Percentiles rank a stretch among this genome's conserved stretches.
These are phyloP conservation scores for Muschampia plurimacula DNA, from an alignment of 2,888 invertebrate genomes.

Conservation along the genomic window DNA sequence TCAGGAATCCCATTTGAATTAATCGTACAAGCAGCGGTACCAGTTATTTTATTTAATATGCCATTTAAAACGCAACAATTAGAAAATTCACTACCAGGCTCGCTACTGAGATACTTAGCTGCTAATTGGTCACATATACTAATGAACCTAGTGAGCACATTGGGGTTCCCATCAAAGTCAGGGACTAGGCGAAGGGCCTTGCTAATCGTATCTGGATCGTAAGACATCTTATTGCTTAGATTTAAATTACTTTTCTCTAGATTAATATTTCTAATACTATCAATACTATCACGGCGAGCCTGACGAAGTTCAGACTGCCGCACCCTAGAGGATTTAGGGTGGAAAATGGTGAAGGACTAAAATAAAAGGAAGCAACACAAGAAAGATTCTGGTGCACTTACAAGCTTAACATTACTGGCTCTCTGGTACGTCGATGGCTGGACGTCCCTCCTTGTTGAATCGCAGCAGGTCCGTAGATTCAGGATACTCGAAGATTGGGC, in stretches of 20 bases:
- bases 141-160: constrained; percentile 47
- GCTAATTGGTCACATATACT: constrained; percentile 47
- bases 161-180: constrained; percentile 81
- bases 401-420: constrained; percentile 22
- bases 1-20: constrained; percentile 47
- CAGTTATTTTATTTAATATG: constrained; percentile 47
- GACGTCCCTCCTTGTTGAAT: constrained; percentile 11
- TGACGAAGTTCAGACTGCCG: constrained; percentile 35
- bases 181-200: constrained; percentile 57
- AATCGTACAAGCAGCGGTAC: constrained; percentile 43
- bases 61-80: constrained; percentile 44
- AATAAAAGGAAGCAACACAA: constrained; percentile 29
- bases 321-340: constrained; percentile 26
- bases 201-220: constrained; percentile 29
- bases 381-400: constrained; percentile 32
- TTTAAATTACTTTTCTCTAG: constrained; percentile 11
- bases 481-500: constrained; percentile 20
- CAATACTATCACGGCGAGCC: constrained; percentile 32
- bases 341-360: constrained; percentile 27
- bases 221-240: constrained; percentile 9
- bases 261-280: constrained; percentile 25
- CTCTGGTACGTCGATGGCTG: constrained; percentile 20
- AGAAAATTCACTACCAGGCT: constrained; percentile 30
- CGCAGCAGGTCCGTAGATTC: constrained; percentile 25
- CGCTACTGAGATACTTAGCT: constrained; percentile 23